Base-by-base conservation (phyloP, 2,888 invertebrate species). In the Drymonia ruficornis region DNA sequence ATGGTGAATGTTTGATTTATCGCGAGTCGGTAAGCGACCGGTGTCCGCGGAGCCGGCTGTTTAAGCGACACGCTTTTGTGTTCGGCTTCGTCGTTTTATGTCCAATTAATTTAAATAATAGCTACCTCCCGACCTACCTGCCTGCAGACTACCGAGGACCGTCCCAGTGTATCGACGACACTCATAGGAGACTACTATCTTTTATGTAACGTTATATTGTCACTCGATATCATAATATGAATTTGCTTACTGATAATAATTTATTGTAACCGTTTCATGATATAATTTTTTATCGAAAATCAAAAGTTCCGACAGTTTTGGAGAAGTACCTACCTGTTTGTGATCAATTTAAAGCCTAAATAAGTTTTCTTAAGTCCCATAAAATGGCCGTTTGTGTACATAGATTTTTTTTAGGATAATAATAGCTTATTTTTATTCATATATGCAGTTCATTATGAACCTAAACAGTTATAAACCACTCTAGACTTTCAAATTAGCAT, bases 81-180 rank as follows among this genome's bases (percentile, higher is more conserved):
- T 81, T 74, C 78, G 74, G 73, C 76, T 74, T 83, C 78, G 80
- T 85, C 86, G 86, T 88, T 89, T 87, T 85, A 87, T 84, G 85
- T 87, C 87, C 89, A 90, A 90, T 90, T 89, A 89, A 90, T 89
- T 90, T 90, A 89, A 90, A 90, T 90, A 89, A 90, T 88, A 86
- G 89, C 87, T 75, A 80, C 84, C 83, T 82, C 79, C 78, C 83
- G 80, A 81, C 84, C 85, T 88, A 87, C 88, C 87, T 89, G 87
- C 84, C 84, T 88, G 86, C 78, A 76, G 75, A 64, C 76, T 75
- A 74, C 76, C 72, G 67, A 75, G 76, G 76, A 76, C 79, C 76
- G 78, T 78, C 72, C 70, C 68, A 5, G 34, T 34, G 18, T 47
- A 34, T 47, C 58, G 48, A 62, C 64, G 56, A 60, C 63, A 62